phyloP scores from a whole-genome alignment of 2,797 vertebrate species.

The Phoxinus dragarum region DNA sequence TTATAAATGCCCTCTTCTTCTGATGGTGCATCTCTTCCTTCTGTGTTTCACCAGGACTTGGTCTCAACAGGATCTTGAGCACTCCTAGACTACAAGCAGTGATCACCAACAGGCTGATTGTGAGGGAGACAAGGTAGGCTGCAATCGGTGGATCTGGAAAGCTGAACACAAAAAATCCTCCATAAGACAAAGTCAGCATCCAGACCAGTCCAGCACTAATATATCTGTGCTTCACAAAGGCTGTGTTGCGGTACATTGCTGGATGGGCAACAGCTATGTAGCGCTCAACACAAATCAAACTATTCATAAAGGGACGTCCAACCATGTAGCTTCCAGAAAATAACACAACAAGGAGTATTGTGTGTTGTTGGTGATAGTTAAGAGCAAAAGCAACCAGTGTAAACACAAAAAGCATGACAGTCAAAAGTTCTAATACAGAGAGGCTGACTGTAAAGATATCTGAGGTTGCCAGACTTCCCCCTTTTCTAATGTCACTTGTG shows the following conservation, averaged over 20 bases:
- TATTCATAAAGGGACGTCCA: not conserved
- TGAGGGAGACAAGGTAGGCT: not conserved
- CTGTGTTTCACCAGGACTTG: constrained; percentile 31
- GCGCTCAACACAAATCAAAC: constrained; percentile 36
- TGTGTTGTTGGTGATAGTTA: not conserved
- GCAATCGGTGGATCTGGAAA: no score
- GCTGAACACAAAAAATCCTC: not conserved
- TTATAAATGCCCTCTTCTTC: constrained; percentile 48
- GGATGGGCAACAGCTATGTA: constrained; percentile 31
- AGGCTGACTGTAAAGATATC: constrained; percentile 30
- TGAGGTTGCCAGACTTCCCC: not conserved
- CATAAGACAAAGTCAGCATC: not conserved
- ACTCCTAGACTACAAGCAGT: constrained; percentile 44
- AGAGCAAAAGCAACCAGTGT: not conserved
- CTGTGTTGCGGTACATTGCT: not conserved
- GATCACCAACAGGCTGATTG: not conserved
- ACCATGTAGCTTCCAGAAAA: constrained; percentile 10
- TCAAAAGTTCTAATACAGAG: not conserved
- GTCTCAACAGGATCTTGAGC: constrained; percentile 32
- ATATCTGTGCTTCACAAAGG: constrained; percentile 1
- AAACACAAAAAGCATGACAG: not conserved
- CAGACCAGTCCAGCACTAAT: constrained; percentile 15
- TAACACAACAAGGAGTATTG: rapidly evolving
- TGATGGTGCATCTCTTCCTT: constrained; percentile 31
- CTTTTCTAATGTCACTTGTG: not conserved